Conservation (phyloP, 1,140 invertebrate genomes). For the Riptortus pedestris region DNA sequence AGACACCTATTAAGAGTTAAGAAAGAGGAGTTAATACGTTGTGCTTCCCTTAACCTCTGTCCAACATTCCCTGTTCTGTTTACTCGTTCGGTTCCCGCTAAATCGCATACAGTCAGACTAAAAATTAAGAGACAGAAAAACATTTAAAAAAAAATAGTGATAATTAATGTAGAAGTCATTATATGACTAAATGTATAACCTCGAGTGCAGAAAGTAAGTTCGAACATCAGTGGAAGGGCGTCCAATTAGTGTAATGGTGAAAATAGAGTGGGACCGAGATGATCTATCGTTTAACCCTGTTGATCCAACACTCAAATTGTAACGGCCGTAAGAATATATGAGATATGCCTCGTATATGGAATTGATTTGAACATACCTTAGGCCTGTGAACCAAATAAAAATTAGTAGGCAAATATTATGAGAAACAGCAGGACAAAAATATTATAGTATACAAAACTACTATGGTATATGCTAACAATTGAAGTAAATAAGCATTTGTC, state of each 20-base stretch:
- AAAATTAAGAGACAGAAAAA: background rate
- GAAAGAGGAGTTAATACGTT: background rate
- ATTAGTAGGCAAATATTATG: no score
- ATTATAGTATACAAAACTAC: no score
- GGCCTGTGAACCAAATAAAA: background rate
- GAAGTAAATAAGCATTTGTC: no score
- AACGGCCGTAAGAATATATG: background rate
- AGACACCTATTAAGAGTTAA: background rate
- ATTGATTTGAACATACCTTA: background rate
- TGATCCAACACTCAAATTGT: background rate
- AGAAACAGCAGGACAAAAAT: no score
- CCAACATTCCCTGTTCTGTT: background rate
- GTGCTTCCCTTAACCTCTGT: background rate
- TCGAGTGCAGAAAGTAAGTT: background rate
- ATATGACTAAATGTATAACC: background rate
- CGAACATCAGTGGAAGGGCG: background rate
- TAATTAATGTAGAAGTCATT: background rate
- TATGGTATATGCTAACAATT: no score
- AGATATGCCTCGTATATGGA: background rate
- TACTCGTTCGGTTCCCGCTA: background rate
- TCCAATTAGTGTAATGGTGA: background rate
- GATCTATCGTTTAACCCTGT: background rate
- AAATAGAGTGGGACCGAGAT: constrained; percentile 5
- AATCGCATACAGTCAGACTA: background rate
- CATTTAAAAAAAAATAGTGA: background rate